Evolutionary conservation across 2,888 invertebrate species (phyloP).

Genomic region (Boloria selene): DNA sequence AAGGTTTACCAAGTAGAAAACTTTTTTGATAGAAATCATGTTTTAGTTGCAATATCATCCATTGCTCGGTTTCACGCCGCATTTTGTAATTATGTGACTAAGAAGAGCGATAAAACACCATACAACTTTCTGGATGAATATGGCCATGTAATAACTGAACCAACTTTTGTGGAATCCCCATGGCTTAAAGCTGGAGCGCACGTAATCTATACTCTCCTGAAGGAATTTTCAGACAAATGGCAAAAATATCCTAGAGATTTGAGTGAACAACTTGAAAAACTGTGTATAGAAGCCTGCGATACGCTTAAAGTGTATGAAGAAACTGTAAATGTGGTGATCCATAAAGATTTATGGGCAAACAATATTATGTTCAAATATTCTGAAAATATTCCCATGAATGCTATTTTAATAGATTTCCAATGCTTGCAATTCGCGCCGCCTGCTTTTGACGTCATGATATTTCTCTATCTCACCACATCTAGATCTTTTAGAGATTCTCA

Average conservation of each 20-base stretch:
- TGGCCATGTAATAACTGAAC: slow-evolving; percentile 51
- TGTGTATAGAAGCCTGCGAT: slow-evolving; percentile 55
- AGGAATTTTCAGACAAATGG: slow-evolving; percentile 54
- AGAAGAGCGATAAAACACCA: slow-evolving; percentile 39
- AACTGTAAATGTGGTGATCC: slow-evolving; percentile 62
- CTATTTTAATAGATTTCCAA: slow-evolving; percentile 66
- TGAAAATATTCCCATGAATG: slow-evolving; percentile 50
- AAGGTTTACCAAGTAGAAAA: slow-evolving; percentile 44
- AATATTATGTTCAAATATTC: slow-evolving; percentile 68
- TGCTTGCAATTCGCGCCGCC: slow-evolving; percentile 66
- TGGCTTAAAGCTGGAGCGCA: slow-evolving; percentile 61
- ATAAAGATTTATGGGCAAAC: slow-evolving; percentile 70
- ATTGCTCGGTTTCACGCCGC: slow-evolving; percentile 68
- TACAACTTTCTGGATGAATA: slow-evolving; percentile 53
- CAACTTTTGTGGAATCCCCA: slow-evolving; percentile 54
- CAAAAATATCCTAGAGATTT: slow-evolving; percentile 44
- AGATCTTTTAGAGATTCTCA: slow-evolving; percentile 53
- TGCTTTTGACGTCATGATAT: slow-evolving; percentile 61
- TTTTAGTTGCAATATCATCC: slow-evolving; percentile 47
- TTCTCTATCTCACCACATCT: slow-evolving; percentile 60
- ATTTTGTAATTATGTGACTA: slow-evolving; percentile 58
- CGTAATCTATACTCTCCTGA: slow-evolving; percentile 54
- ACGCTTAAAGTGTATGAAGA: slow-evolving; percentile 50
- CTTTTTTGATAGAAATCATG: slow-evolving; percentile 56
- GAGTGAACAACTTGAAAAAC: slow-evolving; percentile 48